phyloP scores from a whole-genome alignment of 35 echinoderm and acorn worm species.

The Hemicentrotus pulcherrimus region DNA sequence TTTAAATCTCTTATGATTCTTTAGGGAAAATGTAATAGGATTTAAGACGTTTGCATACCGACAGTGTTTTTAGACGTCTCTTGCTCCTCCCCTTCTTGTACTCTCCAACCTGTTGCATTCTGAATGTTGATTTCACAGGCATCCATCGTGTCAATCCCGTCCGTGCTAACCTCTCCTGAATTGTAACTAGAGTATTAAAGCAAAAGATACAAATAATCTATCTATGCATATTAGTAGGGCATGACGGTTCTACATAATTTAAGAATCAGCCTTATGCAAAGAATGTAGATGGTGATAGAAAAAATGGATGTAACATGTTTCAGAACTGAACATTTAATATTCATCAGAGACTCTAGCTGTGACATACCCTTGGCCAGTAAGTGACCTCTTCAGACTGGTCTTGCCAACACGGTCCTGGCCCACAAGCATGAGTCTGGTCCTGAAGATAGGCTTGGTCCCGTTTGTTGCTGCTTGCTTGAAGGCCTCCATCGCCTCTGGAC shows the following conservation, averaged over 20 bases:
- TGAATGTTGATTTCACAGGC: slow-evolving; percentile 54
- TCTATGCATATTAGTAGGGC: neutral
- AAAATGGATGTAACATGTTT: too few species aligned
- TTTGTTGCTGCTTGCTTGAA: slow-evolving; percentile 68
- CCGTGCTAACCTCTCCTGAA: slow-evolving; percentile 57
- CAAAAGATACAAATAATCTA: neutral
- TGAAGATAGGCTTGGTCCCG: slow-evolving; percentile 71
- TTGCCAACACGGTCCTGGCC: slow-evolving; percentile 77
- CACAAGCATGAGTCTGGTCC: slow-evolving; percentile 74
- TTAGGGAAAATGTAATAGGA: neutral
- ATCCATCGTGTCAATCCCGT: slow-evolving; percentile 67
- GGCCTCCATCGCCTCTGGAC: slow-evolving; percentile 69
- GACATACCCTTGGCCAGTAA: slow-evolving; percentile 70
- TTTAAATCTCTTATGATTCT: neutral
- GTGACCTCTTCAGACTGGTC: slow-evolving; percentile 67
- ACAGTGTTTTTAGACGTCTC: neutral
- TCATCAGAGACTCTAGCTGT: neutral
- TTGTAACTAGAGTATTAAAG: slow-evolving; percentile 33
- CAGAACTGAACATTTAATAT: too few species aligned
- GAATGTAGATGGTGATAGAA: too few species aligned
- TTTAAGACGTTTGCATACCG: neutral
- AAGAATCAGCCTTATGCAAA: too few species aligned
- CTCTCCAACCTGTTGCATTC: slow-evolving; percentile 57
- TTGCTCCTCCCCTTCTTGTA: neutral
- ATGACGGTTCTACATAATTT: too few species aligned